phyloP scores from a whole-genome alignment of 1,140 invertebrate genomes.

The Cherax quadricarinatus region DNA sequence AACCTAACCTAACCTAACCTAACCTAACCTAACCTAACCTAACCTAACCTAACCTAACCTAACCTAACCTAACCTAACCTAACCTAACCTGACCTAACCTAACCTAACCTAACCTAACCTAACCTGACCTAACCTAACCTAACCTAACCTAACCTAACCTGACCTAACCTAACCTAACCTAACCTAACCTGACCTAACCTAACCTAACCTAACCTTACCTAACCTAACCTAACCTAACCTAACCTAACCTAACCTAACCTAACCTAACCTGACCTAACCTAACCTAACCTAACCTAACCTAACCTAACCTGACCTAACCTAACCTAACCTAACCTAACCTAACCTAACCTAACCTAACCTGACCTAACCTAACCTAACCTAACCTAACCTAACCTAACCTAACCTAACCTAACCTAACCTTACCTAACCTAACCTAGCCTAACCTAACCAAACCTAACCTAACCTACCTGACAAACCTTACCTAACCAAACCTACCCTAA shows the following conservation, averaged over 20 bases:
- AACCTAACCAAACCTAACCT: neutral
- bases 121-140: neutral
- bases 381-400: neutral
- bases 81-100: neutral
- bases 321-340: neutral
- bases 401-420: neutral
- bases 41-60: neutral
- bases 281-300: neutral
- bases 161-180: neutral
- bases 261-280: neutral
- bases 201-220: neutral
- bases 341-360: neutral
- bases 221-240: neutral
- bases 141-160: neutral
- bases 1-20: neutral
- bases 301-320: neutral
- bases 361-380: neutral
- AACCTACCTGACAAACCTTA: neutral
- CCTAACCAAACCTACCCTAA: too few species aligned
- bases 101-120: slow-evolving; percentile 3
- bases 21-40: neutral
- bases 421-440: neutral
- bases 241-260: neutral
- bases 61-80: neutral
- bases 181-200: neutral